These are phyloP conservation scores for Daubentonia madagascariensis DNA, from an alignment of 2,113 vertebrate species.

Conservation along the genomic window DNA sequence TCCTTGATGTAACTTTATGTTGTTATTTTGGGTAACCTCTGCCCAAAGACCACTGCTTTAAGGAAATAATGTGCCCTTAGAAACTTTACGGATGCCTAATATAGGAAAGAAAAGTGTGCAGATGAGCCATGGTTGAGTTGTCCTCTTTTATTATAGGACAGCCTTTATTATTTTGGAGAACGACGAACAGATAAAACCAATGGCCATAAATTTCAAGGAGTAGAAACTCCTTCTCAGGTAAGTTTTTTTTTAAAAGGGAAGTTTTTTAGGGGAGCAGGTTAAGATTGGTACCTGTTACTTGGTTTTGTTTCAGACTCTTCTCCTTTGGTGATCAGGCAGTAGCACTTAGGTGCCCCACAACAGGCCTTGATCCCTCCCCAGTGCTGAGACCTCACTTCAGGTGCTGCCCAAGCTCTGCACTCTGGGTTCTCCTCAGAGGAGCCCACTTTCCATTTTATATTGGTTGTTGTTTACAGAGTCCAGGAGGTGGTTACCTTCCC, in stretches of 20 bases:
- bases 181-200: slow-evolving; percentile 92
- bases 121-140: not conserved
- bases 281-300: not conserved
- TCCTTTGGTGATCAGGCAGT: not conserved
- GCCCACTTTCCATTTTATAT: not conserved
- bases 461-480: not conserved
- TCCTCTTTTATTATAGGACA: slow-evolving; percentile 83
- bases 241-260: not conserved
- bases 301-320: not conserved
- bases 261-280: not conserved
- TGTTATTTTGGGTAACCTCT: not conserved
- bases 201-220: slow-evolving; percentile 94
- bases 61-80: not conserved
- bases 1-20: not conserved
- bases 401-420: not conserved
- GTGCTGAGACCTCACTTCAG: fast-evolving
- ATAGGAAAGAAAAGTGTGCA: not conserved
- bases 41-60: not conserved
- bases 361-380: not conserved
- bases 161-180: slow-evolving; percentile 94
- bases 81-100: not conserved
- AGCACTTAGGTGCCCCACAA: not conserved
- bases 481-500: not conserved
- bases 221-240: slow-evolving; percentile 99
- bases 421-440: not conserved